Percentiles rank a stretch among this genome's conserved stretches.
phyloP scores from a whole-genome alignment of 2,113 vertebrate genomes.

The Glaucidium brasilianum region DNA sequence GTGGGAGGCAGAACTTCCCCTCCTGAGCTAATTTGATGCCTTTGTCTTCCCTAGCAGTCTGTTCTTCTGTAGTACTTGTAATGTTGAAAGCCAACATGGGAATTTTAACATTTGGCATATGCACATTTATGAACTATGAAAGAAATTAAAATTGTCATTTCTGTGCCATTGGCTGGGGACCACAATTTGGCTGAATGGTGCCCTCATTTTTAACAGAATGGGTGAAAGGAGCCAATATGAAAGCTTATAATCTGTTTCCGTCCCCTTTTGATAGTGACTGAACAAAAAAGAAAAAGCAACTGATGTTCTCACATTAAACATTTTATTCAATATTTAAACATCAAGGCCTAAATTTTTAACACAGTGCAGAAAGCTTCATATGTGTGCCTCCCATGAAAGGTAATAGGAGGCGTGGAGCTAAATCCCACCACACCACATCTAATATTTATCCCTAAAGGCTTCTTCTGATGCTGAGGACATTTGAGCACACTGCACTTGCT shows the following conservation, averaged over 20 bases:
- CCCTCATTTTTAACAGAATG: neutral
- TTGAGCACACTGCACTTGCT: neutral
- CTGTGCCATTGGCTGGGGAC: neutral
- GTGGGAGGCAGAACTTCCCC: neutral
- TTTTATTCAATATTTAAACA: slow-evolving; percentile 61
- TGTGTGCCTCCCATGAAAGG: neutral
- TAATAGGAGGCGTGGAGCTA: neutral
- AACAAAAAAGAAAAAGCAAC: neutral
- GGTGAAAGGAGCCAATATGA: neutral
- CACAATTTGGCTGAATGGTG: neutral
- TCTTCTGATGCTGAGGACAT: neutral
- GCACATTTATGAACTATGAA: neutral
- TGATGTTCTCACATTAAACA: neutral
- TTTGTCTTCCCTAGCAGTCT: neutral
- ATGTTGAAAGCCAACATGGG: neutral
- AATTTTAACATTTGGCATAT: neutral
- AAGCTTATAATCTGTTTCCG: neutral
- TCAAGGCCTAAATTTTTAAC: slow-evolving; percentile 45
- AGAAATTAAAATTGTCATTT: slow-evolving; percentile 7
- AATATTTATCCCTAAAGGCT: slow-evolving; percentile 37
- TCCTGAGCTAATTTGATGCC: neutral
- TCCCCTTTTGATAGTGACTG: neutral
- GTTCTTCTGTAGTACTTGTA: neutral
- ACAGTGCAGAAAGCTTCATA: neutral
- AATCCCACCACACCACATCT: neutral